Conservation (phyloP, 2,113 vertebrate species). For the Hirundichthys speculiger region DNA sequence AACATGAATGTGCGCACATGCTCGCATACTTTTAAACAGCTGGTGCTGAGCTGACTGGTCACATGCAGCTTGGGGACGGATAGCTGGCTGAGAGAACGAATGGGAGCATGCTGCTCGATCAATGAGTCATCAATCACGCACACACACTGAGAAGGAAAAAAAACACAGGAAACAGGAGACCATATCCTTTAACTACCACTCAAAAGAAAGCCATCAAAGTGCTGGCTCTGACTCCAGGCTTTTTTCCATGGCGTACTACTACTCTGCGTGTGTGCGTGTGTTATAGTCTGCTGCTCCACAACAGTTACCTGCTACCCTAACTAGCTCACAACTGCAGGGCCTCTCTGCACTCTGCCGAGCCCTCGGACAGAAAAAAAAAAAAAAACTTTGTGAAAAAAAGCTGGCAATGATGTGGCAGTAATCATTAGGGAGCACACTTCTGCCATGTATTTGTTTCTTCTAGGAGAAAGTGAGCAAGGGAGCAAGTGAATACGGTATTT, state of each 20-base stretch:
- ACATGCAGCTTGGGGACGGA: slow-evolving; percentile 56
- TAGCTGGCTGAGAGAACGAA: slow-evolving; percentile 57
- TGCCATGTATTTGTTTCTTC: too few species aligned
- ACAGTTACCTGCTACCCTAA: slow-evolving; percentile 35
- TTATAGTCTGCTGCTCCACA: slow-evolving; percentile 23
- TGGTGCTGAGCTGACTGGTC: slow-evolving; percentile 38
- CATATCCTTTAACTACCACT: slow-evolving; percentile 72
- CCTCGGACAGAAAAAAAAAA: slow-evolving; percentile 19
- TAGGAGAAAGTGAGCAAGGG: too few species aligned
- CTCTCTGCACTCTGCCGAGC: slow-evolving; percentile 25
- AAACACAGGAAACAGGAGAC: slow-evolving; percentile 71
- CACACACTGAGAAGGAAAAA: slow-evolving; percentile 52
- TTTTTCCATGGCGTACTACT: slow-evolving; percentile 57
- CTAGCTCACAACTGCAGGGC: slow-evolving; percentile 23
- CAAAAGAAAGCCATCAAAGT: slow-evolving; percentile 72
- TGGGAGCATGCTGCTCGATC: slow-evolving; percentile 65
- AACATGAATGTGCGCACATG: slow-evolving; percentile 41
- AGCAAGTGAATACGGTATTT: too few species aligned
- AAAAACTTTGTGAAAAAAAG: neutral
- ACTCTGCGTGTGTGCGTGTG: slow-evolving; percentile 32
- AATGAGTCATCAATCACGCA: slow-evolving; percentile 68
- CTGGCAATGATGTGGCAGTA: too few species aligned
- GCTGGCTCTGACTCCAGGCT: slow-evolving; percentile 54
- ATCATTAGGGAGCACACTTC: too few species aligned
- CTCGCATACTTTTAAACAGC: slow-evolving; percentile 42